Percentiles rank a stretch among this genome's conserved stretches.
Conservation (phyloP, 2,797 vertebrate species). For the Xiphorhynchus erythropygius region DNA sequence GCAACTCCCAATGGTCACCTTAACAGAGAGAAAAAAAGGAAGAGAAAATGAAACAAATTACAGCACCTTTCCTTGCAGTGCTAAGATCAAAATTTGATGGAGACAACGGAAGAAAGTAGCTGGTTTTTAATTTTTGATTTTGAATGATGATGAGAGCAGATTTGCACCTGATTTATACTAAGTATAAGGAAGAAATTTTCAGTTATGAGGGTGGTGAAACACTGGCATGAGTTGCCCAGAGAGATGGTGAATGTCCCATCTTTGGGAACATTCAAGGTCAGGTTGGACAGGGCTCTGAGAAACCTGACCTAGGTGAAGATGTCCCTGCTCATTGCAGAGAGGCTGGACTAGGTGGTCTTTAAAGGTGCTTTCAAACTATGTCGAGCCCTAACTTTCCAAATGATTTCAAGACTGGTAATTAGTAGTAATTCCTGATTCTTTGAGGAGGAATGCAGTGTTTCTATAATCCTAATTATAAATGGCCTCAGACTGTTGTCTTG, state of each 20-base stretch:
- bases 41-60: slow-evolving; percentile 4
- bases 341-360: background rate
- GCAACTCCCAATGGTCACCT: slow-evolving; percentile 69
- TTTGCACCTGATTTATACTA: background rate
- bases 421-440: background rate
- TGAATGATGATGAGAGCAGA: background rate
- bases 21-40: background rate
- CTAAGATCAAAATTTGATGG: background rate
- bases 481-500: background rate
- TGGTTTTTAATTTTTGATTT: background rate
- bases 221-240: background rate
- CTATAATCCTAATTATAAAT: background rate
- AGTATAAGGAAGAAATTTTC: background rate
- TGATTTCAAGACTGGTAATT: background rate
- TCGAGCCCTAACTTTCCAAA: background rate
- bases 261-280: background rate
- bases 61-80: background rate
- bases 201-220: accelerated
- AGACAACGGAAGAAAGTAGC: background rate
- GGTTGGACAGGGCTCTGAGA: background rate
- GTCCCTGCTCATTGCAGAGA: background rate
- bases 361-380: background rate
- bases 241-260: too few relatives aligned
- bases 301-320: background rate
- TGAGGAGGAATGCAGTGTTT: background rate